A percentile compares a stretch with the other conserved stretches of the same genome.
Conservation (phyloP, 2,888 invertebrate genomes). For the Idaea aversata region DNA sequence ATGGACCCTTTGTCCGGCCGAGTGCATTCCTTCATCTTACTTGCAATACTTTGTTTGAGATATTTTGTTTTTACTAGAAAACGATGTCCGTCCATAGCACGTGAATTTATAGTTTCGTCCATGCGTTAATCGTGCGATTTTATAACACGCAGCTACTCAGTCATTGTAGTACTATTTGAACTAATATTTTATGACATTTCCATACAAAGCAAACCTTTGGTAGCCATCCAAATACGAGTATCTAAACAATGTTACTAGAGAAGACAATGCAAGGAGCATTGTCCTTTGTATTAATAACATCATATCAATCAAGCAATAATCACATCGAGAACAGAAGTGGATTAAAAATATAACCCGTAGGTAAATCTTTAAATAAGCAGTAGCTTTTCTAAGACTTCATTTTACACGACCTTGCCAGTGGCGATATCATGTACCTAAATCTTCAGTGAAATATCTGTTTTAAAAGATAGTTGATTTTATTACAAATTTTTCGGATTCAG, state of each 20-base stretch:
- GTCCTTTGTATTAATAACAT: conserved; percentile 24
- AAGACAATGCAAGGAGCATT: conserved; percentile 35
- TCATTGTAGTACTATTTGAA: background rate
- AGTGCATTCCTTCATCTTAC: conserved; percentile 23
- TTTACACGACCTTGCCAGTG: no score
- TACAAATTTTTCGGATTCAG: background rate
- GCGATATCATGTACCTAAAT: background rate
- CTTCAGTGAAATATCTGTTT: background rate
- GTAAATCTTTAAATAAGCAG: no score
- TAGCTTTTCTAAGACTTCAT: no score
- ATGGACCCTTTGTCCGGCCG: conserved; percentile 27
- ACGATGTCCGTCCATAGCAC: no score
- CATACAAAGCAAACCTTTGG: conserved; percentile 10
- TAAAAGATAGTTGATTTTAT: background rate
- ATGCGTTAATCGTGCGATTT: background rate
- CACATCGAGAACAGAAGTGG: no score
- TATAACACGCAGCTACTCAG: background rate
- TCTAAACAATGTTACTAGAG: conserved; percentile 10
- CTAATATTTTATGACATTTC: background rate
- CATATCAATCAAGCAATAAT: no score
- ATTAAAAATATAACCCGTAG: no score
- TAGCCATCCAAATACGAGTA: conserved; percentile 16
- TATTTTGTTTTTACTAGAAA: background rate
- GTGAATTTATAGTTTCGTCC: no score
- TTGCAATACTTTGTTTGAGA: background rate